Evolutionary conservation across 2,113 vertebrate genomes (phyloP).

Genomic region (Mungos mungo): DNA sequence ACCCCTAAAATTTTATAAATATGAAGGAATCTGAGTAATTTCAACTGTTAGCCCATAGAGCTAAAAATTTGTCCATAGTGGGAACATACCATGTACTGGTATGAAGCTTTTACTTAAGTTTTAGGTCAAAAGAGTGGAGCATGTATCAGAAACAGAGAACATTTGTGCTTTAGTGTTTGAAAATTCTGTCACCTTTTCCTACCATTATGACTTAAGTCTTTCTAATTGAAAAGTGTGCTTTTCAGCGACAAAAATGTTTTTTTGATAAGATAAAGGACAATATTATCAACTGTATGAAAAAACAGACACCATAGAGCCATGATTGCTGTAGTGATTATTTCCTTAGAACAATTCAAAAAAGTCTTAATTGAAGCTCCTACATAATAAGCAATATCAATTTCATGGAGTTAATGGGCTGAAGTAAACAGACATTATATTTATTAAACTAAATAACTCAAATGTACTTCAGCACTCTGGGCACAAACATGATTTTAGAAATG

Average conservation of each 20-base stretch:
- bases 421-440: background rate
- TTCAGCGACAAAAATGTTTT: background rate
- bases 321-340: background rate
- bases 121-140: background rate
- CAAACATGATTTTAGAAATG: background rate
- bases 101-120: background rate
- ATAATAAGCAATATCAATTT: slow-evolving; percentile 1
- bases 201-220: background rate
- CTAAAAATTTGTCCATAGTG: background rate
- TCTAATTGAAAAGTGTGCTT: background rate
- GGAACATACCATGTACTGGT: background rate
- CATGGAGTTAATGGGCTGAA: background rate
- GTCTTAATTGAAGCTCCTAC: background rate
- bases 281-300: background rate
- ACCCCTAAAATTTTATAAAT: background rate
- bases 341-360: background rate
- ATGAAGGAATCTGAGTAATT: background rate
- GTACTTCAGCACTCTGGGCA: background rate
- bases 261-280: background rate
- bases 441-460: slow-evolving; percentile 6
- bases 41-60: background rate
- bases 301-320: background rate
- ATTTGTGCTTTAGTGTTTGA: background rate
- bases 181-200: background rate
- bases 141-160: background rate